Percentiles rank a stretch among this genome's conserved stretches.
These are phyloP conservation scores for Gobiocypris rarus DNA, from an alignment of 2,113 vertebrate species.

Conservation along the genomic window DNA sequence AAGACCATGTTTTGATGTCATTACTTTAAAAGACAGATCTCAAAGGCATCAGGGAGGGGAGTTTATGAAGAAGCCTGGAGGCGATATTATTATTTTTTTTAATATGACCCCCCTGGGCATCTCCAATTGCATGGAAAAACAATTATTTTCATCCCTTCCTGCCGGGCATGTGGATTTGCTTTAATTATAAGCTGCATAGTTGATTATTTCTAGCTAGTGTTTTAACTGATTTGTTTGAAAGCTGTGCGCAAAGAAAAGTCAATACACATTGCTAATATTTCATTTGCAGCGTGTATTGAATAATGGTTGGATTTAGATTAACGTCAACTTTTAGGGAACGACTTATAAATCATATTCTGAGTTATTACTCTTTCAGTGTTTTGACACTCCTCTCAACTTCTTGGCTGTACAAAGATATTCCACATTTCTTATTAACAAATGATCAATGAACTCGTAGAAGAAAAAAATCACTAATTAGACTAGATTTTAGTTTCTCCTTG, in stretches of 20 bases:
- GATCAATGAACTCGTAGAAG: neutral
- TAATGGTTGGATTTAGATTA: constrained; percentile 34
- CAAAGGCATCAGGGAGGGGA: neutral
- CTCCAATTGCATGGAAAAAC: constrained; percentile 12
- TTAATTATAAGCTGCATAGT: constrained; percentile 26
- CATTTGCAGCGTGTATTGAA: constrained; percentile 15
- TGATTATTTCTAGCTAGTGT: constrained; percentile 21
- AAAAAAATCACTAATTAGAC: neutral
- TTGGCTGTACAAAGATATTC: neutral
- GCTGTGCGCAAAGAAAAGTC: neutral
- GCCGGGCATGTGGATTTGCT: neutral
- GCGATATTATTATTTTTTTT: neutral
- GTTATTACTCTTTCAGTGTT: neutral
- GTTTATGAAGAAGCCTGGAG: constrained; percentile 27
- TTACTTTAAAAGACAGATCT: constrained; percentile 34
- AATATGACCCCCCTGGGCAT: constrained; percentile 32
- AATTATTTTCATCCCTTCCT: constrained; percentile 34
- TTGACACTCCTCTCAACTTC: neutral
- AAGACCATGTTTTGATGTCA: constrained; percentile 38
- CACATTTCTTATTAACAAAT: neutral
- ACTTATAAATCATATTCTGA: constrained; percentile 17
- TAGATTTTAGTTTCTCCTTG: neutral
- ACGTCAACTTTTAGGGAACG: neutral
- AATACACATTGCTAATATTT: constrained; percentile 1
- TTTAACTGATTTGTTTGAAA: constrained; percentile 18